Evolutionary conservation across 2,113 vertebrate genomes (phyloP).

Genomic region (Cottus gobio): DNA sequence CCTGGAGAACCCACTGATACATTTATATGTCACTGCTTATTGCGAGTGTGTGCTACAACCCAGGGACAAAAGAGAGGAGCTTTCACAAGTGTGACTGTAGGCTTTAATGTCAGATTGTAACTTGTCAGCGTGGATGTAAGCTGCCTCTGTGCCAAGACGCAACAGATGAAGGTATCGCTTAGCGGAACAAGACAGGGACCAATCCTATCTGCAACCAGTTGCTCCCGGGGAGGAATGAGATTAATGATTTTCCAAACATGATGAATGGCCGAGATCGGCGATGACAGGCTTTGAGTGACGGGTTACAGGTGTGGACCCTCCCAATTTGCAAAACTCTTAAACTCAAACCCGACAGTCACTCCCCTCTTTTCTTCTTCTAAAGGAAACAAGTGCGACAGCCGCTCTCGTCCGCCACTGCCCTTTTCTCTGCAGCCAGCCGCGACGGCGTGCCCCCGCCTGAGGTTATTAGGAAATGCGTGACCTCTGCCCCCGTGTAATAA

Average conservation of each 20-base stretch:
- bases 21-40: slow-evolving; percentile 55
- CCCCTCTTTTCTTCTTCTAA: slow-evolving; percentile 40
- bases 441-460: slow-evolving; percentile 42
- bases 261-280: slow-evolving; percentile 80
- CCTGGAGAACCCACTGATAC: slow-evolving; percentile 57
- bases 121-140: slow-evolving; percentile 50
- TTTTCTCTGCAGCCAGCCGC: slow-evolving; percentile 64
- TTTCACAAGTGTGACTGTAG: slow-evolving; percentile 30
- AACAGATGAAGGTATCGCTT: slow-evolving; percentile 56
- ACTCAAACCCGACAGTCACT: slow-evolving; percentile 26
- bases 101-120: slow-evolving; percentile 58
- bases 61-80: slow-evolving; percentile 19
- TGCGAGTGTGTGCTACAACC: slow-evolving; percentile 25
- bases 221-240: slow-evolving; percentile 75
- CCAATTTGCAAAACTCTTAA: slow-evolving; percentile 61
- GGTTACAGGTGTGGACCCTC: slow-evolving; percentile 80
- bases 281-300: slow-evolving; percentile 84
- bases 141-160: slow-evolving; percentile 11
- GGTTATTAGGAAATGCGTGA: slow-evolving; percentile 74
- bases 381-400: slow-evolving; percentile 65
- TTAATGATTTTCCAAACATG: slow-evolving; percentile 83
- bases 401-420: slow-evolving; percentile 35
- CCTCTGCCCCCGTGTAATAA: slow-evolving; percentile 81
- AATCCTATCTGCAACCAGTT: slow-evolving; percentile 74
- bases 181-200: slow-evolving; percentile 44